These are phyloP conservation scores for Achlya flavicornis DNA, from an alignment of 2,888 invertebrate genomes.

Conservation along the genomic window DNA sequence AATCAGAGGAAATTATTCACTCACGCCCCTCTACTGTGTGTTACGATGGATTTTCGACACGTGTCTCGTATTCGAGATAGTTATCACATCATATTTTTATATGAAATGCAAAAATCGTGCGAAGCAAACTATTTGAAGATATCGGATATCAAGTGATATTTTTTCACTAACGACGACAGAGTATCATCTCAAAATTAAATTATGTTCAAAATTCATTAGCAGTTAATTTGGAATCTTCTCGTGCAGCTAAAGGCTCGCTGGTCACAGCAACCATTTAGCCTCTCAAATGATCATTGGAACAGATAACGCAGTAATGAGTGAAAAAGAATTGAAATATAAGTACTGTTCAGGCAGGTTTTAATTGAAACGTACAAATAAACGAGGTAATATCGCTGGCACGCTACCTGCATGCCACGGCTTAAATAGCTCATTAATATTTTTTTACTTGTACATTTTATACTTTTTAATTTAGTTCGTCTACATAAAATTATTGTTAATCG, in stretches of 20 bases:
- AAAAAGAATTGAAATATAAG: not conserved
- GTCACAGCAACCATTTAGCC: not conserved
- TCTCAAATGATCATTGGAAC: conserved; percentile 7
- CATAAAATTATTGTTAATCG: not conserved
- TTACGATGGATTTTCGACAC: conserved; percentile 47
- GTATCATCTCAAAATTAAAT: not conserved
- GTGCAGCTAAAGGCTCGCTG: not conserved
- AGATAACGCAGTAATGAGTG: not conserved
- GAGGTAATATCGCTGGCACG: conserved; percentile 8
- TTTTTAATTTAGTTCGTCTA: not conserved
- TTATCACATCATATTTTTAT: conserved; percentile 19
- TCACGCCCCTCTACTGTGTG: conserved; percentile 62
- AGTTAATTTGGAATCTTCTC: not conserved
- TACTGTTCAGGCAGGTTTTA: conserved; percentile 6
- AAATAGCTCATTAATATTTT: not conserved
- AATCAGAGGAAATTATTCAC: conserved; percentile 72
- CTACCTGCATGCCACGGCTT: conserved; percentile 7
- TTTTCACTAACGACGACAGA: not conserved
- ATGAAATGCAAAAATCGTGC: not conserved
- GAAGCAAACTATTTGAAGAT: not conserved
- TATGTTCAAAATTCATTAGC: not conserved
- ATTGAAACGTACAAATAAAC: conserved; percentile 9
- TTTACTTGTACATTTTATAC: conserved; percentile 11
- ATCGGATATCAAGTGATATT: not conserved
- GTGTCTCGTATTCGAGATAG: conserved; percentile 40